phyloP scores from a whole-genome alignment of 2,888 invertebrate genomes.

The Petrolisthes cinctipes region DNA sequence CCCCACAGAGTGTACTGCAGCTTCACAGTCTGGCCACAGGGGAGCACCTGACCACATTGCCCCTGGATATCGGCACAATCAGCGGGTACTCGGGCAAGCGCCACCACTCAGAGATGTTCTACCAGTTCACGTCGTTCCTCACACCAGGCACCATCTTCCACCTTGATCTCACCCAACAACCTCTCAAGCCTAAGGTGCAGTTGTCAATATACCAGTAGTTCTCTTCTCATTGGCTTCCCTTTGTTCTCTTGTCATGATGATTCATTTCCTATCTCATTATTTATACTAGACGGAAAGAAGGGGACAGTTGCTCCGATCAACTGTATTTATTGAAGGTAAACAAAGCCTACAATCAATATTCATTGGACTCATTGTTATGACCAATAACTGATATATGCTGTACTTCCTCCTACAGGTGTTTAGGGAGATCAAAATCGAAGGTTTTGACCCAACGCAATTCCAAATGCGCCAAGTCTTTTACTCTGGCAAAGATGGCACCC shows the following conservation, averaged over 20 bases:
- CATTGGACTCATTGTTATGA: neutral
- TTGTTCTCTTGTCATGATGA: too few species aligned
- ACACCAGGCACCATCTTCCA: slow-evolving; percentile 89
- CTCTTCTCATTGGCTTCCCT: too few species aligned
- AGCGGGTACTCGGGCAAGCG: slow-evolving; percentile 87
- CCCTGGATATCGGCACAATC: slow-evolving; percentile 88
- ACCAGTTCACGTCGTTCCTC: slow-evolving; percentile 92
- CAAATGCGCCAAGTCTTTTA: slow-evolving; percentile 93
- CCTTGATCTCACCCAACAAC: slow-evolving; percentile 80
- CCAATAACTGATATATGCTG: too few species aligned
- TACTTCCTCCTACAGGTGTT: slow-evolving; percentile 47
- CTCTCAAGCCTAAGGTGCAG: slow-evolving; percentile 75
- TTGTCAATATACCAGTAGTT: neutral
- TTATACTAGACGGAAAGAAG: too few species aligned
- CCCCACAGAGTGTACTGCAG: slow-evolving; percentile 82
- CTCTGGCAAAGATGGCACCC: slow-evolving; percentile 90
- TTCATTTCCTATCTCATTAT: too few species aligned
- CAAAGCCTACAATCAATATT: neutral
- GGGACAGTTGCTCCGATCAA: neutral
- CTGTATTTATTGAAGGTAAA: neutral
- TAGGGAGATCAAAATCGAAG: slow-evolving; percentile 60
- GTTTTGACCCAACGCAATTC: slow-evolving; percentile 79
- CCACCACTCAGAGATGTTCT: slow-evolving; percentile 90
- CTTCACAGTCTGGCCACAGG: slow-evolving; percentile 83
- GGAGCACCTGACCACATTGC: slow-evolving; percentile 79